Evolutionary conservation across 2,797 vertebrate species (phyloP).

Genomic region (Oophaga sylvatica): DNA sequence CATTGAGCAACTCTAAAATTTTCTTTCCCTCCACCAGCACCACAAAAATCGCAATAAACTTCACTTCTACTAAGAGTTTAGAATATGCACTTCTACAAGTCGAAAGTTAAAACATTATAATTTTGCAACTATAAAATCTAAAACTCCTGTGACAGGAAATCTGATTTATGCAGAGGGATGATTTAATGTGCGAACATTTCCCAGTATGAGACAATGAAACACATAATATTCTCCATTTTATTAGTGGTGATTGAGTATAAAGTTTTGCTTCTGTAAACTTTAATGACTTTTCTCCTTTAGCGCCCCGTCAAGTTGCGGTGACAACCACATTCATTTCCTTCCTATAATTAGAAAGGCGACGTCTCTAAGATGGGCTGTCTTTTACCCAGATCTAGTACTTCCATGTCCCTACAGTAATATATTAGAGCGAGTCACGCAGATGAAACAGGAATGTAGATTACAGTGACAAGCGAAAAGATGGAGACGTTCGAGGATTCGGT

Average conservation of each 20-base stretch:
- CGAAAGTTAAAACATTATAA: background rate
- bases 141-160: background rate
- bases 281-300: conserved; percentile 32
- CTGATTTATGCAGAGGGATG: background rate
- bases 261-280: conserved; percentile 34
- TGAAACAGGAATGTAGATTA: conserved; percentile 26
- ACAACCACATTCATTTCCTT: conserved; percentile 16
- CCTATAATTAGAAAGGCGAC: conserved; percentile 16
- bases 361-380: conserved; percentile 33
- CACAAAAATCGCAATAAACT: background rate
- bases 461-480: conserved; percentile 30
- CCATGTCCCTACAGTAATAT: conserved; percentile 33
- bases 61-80: background rate
- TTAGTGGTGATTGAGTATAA: background rate
- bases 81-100: background rate
- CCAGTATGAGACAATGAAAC: background rate
- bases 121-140: conserved; percentile 4
- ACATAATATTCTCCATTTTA: background rate
- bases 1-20: no score
- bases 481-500: background rate
- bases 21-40: background rate
- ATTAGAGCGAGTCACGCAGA: conserved; percentile 27
- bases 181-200: conserved; percentile 8
- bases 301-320: background rate
- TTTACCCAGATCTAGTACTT: conserved; percentile 23